phyloP scores from a whole-genome alignment of 2,113 vertebrate species.

The Sinocyclocheilus rhinocerous region DNA sequence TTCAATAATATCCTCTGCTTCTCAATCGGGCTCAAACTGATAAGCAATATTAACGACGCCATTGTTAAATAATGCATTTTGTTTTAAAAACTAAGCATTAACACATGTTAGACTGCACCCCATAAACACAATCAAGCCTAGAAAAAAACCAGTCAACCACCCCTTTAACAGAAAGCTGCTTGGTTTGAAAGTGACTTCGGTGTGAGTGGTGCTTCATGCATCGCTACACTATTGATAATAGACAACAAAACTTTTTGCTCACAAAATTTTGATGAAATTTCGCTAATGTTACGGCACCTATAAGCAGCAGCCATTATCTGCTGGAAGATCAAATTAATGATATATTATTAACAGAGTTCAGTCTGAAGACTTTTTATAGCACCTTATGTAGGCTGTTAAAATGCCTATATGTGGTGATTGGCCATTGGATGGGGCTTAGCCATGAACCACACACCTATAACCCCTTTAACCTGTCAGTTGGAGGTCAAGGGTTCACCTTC shows the following conservation, averaged over 20 bases:
- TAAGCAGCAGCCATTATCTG: conserved; percentile 52
- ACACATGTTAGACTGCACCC: too few relatives aligned
- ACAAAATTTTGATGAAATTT: background rate
- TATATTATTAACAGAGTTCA: conserved; percentile 47
- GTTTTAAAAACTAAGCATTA: too few relatives aligned
- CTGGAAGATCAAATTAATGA: conserved; percentile 53
- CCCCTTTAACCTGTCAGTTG: background rate
- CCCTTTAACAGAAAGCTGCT: too few relatives aligned
- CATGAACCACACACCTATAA: conserved; percentile 37
- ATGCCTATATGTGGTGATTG: conserved; percentile 51
- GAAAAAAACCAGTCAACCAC: too few relatives aligned
- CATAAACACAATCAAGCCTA: too few relatives aligned
- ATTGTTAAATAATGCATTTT: too few relatives aligned
- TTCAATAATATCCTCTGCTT: too few relatives aligned
- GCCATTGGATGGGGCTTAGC: conserved; percentile 48
- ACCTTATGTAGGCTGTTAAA: conserved; percentile 51
- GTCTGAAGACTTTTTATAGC: conserved; percentile 53
- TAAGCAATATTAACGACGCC: too few relatives aligned
- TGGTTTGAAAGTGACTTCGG: too few relatives aligned
- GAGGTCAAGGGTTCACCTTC: background rate
- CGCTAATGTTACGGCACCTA: background rate
- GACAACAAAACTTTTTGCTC: background rate
- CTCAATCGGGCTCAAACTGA: too few relatives aligned
- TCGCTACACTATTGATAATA: background rate
- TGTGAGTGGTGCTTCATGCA: too few relatives aligned